These are phyloP conservation scores for Ceratina australensis DNA, from an alignment of 1,140 invertebrate species.

Conservation along the genomic window DNA sequence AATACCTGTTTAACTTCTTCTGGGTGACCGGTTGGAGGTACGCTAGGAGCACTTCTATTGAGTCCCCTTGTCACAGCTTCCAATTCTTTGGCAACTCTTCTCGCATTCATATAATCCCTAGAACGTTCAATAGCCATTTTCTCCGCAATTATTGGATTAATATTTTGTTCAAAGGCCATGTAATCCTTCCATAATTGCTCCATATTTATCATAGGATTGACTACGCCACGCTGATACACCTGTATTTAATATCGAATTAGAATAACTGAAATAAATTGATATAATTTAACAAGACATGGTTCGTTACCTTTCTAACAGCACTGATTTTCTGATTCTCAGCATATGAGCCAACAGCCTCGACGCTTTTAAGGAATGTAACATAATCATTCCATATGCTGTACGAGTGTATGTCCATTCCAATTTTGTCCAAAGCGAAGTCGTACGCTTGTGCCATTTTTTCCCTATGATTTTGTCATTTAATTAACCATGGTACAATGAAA, in stretches of 20 bases:
- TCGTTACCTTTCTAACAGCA: slow-evolving; percentile 93
- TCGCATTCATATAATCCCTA: slow-evolving; percentile 98
- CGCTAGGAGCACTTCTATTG: slow-evolving; percentile 95
- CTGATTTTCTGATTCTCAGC: slow-evolving; percentile 99
- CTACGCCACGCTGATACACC: slow-evolving; percentile 96
- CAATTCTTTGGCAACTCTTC: slow-evolving; percentile 97
- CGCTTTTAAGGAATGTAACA: slow-evolving; percentile 97
- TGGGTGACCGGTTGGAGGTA: slow-evolving; percentile 93
- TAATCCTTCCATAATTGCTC: slow-evolving; percentile 99
- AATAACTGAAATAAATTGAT: neutral
- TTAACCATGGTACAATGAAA: neutral
- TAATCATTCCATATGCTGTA: slow-evolving; percentile 99
- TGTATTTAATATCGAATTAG: slow-evolving; percentile 64
- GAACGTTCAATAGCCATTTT: slow-evolving; percentile 95
- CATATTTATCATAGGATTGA: slow-evolving; percentile 98
- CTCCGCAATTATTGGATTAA: slow-evolving; percentile 97
- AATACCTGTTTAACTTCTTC: slow-evolving; percentile 96
- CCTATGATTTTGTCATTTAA: slow-evolving; percentile 80
- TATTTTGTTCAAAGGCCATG: slow-evolving; percentile 94
- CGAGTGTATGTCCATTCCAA: slow-evolving; percentile 98
- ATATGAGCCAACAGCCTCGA: slow-evolving; percentile 98
- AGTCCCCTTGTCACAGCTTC: slow-evolving; percentile 96
- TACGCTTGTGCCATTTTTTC: slow-evolving; percentile 99
- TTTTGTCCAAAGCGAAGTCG: slow-evolving; percentile 99
- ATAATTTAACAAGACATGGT: neutral